phyloP scores from a whole-genome alignment of 2,113 vertebrate genomes.

The Lanius collurio region DNA sequence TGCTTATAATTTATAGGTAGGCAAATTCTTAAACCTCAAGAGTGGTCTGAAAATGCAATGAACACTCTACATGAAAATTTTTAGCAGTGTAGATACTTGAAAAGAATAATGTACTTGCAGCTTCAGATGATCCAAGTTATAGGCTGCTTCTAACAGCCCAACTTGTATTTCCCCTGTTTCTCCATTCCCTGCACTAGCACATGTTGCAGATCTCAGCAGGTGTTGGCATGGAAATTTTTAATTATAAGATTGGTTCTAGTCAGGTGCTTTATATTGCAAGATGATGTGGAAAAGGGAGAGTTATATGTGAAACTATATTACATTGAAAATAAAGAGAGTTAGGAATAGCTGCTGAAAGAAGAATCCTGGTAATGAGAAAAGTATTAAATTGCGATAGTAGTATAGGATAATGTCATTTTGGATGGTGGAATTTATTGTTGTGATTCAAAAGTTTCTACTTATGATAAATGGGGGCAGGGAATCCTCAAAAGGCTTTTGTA shows the following conservation, averaged over 20 bases:
- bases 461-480: background rate
- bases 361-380: constrained; percentile 32
- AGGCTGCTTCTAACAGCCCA: background rate
- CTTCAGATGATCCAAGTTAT: background rate
- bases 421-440: background rate
- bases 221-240: background rate
- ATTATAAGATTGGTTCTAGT: background rate
- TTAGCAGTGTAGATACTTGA: background rate
- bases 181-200: background rate
- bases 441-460: background rate
- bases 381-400: constrained; percentile 55
- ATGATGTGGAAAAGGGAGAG: background rate
- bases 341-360: background rate
- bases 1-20: background rate
- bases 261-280: background rate
- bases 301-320: background rate
- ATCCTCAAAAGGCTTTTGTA: background rate
- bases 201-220: background rate
- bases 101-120: background rate
- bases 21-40: background rate
- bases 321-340: background rate
- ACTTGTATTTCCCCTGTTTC: background rate
- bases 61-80: background rate
- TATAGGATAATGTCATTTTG: constrained; percentile 8
- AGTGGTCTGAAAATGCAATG: background rate